These are phyloP conservation scores for Florisuga fusca DNA, from an alignment of 2,797 vertebrate species.

Conservation along the genomic window DNA sequence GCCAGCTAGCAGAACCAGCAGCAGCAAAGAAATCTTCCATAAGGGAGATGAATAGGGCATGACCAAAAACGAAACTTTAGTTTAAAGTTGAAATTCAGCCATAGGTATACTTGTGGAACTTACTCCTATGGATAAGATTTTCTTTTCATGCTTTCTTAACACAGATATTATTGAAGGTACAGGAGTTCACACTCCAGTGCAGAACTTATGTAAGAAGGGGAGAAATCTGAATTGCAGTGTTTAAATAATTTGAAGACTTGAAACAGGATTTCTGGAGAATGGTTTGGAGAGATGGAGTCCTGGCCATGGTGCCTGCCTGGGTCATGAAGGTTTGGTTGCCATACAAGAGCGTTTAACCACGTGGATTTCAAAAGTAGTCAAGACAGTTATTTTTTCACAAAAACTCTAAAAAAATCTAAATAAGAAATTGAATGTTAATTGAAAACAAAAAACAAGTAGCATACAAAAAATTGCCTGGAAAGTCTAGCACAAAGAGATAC, in stretches of 20 bases:
- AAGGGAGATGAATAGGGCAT: not conserved
- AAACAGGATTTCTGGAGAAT: not conserved
- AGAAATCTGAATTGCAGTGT: not conserved
- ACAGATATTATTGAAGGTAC: not conserved
- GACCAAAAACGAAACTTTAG: not conserved
- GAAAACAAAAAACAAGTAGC: not conserved
- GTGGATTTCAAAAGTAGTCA: not conserved
- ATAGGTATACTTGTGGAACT: not conserved
- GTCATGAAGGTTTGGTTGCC: not conserved
- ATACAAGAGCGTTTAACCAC: not conserved
- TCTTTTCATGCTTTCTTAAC: not conserved
- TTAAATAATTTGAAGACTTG: not conserved
- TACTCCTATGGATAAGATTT: not conserved
- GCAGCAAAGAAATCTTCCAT: conserved; percentile 17
- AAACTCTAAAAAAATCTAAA: not conserved
- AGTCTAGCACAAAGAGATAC: not conserved
- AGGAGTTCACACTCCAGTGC: not conserved
- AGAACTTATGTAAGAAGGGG: not conserved
- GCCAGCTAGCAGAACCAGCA: conserved; percentile 1
- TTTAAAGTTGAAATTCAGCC: not conserved
- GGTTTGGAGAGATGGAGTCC: not conserved
- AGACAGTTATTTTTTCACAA: not conserved
- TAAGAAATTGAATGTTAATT: not conserved
- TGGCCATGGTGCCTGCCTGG: not conserved
- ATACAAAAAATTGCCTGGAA: not conserved